Conservation (phyloP, 2,888 invertebrate genomes). For the Mylabris sibirica region DNA sequence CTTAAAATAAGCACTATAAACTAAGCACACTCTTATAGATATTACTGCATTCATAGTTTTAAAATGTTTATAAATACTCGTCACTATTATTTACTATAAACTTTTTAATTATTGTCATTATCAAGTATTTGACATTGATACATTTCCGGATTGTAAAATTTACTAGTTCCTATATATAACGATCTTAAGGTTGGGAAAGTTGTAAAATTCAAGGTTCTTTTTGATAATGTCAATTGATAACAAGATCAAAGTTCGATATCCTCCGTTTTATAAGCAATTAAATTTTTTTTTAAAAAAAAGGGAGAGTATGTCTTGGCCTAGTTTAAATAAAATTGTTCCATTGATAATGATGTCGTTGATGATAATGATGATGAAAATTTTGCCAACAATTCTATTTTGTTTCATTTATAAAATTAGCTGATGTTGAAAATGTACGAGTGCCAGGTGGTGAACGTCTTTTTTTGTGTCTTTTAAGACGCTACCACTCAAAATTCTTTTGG, state of each 20-base stretch:
- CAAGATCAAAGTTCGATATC: slow-evolving; percentile 1
- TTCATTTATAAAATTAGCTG: slow-evolving; percentile 3
- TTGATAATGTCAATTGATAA: neutral
- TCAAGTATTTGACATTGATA: neutral
- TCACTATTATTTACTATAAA: neutral
- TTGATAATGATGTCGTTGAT: neutral
- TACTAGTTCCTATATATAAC: neutral
- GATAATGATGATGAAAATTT: slow-evolving; percentile 7
- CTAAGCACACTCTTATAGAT: neutral
- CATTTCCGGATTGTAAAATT: neutral
- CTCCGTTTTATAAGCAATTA: neutral
- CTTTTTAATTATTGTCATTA: neutral
- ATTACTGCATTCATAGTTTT: neutral
- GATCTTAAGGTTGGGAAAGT: neutral
- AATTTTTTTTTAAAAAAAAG: neutral
- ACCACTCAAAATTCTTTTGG: slow-evolving; percentile 9
- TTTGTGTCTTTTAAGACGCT: neutral
- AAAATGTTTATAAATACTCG: neutral
- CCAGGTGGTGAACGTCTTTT: slow-evolving; percentile 1
- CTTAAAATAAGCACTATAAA: slow-evolving; percentile 5
- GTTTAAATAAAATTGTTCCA: slow-evolving; percentile 11
- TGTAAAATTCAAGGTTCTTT: neutral
- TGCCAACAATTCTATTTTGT: neutral
- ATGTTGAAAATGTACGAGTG: neutral
- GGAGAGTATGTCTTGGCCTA: slow-evolving; percentile 3